Base-by-base conservation (phyloP, 2,797 vertebrate genomes). In the Zenarchopterus dispar region DNA sequence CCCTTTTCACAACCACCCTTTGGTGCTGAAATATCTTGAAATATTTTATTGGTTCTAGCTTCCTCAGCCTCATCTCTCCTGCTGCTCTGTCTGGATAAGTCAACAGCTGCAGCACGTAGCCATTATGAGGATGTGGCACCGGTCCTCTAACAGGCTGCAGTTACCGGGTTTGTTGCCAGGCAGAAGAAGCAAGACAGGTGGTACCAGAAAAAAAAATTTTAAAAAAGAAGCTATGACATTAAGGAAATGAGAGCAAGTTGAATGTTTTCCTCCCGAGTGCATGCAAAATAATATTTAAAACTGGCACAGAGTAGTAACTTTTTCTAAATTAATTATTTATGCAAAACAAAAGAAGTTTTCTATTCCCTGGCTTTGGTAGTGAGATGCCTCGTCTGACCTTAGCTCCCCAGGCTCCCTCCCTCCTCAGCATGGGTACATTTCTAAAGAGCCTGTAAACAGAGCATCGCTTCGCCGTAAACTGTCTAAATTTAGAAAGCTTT, bases 401-500 rank as follows among this genome's bases (percentile, higher is more conserved):
- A 39, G 36, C 15, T 15, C 2, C 3, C 36, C 57, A 33, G 42
- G 44, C 52, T 28, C 45, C 59, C 63, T 64, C 41, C 53, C 61
- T 52, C 26, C 24, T 19, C 48, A 47, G 46, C 61, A 56, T 0
- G 18, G 50, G 58, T 26, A 65, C 72, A 76, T 83, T 75, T 85
- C 66, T 45, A 77, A 89, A 78, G 58, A 50, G 71, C 31, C 72
- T 76, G 63, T 87, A 88, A 90, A 89, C 77, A 60, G 24, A 24
- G 24, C 33, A 36, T 63, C 16, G 77, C 84, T 75, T 62, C 58
- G 0, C 61, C 8, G 50, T 82, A 88, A 85, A 82, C 70, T 3
- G 31, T 51, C 81, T 90, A 85, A 89, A 84, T 92, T 89, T 90
- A 91, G 86, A 88, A 84, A 66, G 80, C 82, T 85, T 80, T 83